These are phyloP conservation scores for Mystacornis crossleyi DNA, from an alignment of 2,113 vertebrate genomes.

Conservation along the genomic window DNA sequence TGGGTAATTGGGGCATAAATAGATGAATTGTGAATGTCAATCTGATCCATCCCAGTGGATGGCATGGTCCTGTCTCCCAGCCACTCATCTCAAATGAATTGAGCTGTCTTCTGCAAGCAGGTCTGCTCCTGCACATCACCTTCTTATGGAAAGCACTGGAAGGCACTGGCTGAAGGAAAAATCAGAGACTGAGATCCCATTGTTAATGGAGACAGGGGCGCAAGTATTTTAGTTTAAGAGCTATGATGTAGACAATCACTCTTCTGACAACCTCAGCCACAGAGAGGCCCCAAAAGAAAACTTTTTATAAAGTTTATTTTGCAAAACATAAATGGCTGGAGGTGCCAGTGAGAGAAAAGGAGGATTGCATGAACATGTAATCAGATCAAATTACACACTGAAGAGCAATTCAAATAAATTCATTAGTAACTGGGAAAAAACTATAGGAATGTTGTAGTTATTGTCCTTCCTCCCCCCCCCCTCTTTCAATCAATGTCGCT, in stretches of 20 bases:
- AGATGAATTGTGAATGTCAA: background rate
- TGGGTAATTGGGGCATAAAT: slow-evolving; percentile 27
- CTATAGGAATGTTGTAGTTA: background rate
- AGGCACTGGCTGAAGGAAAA: background rate
- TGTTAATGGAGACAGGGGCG: background rate
- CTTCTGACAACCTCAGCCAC: background rate
- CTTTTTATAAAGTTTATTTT: background rate
- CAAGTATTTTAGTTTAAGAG: background rate
- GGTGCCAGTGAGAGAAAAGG: background rate
- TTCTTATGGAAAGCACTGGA: background rate
- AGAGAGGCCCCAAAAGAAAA: background rate
- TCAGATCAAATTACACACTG: background rate
- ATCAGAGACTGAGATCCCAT: background rate
- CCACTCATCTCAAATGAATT: slow-evolving; percentile 36
- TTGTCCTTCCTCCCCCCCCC: too few relatives aligned
- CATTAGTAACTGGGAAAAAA: background rate
- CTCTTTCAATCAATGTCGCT: background rate
- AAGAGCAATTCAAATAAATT: background rate
- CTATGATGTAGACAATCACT: background rate
- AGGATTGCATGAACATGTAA: background rate
- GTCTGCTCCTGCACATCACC: background rate
- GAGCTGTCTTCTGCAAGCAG: slow-evolving; percentile 14
- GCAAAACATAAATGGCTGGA: background rate
- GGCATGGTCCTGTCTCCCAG: background rate
- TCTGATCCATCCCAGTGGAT: background rate